These are phyloP conservation scores for Nixonia krombeini DNA, from an alignment of 1,140 invertebrate species.

Conservation along the genomic window DNA sequence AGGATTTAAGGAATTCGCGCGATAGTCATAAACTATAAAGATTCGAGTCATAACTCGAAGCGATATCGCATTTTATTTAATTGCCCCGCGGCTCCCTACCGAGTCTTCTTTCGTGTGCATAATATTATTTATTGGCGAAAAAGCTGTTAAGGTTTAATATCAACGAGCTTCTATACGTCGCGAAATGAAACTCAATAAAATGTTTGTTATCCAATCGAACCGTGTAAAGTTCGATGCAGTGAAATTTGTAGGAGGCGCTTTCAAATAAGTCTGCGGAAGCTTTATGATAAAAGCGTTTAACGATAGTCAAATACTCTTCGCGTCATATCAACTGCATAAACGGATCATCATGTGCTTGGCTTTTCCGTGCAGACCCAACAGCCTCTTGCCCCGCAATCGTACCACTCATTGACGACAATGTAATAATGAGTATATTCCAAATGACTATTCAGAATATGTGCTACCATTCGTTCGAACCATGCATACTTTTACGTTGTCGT, in stretches of 20 bases:
- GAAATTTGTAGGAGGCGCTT: conserved; percentile 41
- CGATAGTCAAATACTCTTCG: no score
- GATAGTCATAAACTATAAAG: conserved; percentile 68
- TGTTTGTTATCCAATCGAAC: conserved; percentile 71
- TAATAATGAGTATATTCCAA: no score
- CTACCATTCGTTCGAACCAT: no score
- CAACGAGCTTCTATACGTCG: conserved; percentile 56
- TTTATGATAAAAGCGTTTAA: background rate
- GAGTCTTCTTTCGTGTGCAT: conserved; percentile 63
- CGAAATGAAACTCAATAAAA: conserved; percentile 72
- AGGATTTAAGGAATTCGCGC: conserved; percentile 70
- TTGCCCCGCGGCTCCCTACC: conserved; percentile 60
- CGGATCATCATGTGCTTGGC: no score
- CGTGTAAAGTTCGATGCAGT: conserved; percentile 37
- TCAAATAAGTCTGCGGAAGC: background rate
- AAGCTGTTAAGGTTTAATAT: conserved; percentile 69
- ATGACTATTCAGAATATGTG: no score
- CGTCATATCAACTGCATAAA: no score
- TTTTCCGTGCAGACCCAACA: no score
- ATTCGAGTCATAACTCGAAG: conserved; percentile 71
- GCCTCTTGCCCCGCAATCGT: no score
- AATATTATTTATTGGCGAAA: conserved; percentile 72
- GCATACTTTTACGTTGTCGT: no score
- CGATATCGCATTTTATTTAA: conserved; percentile 73
- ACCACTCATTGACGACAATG: no score